Percentiles rank a stretch among this genome's conserved stretches.
phyloP scores from a whole-genome alignment of 2,797 vertebrate species.

The Pachyuromys duprasi region DNA sequence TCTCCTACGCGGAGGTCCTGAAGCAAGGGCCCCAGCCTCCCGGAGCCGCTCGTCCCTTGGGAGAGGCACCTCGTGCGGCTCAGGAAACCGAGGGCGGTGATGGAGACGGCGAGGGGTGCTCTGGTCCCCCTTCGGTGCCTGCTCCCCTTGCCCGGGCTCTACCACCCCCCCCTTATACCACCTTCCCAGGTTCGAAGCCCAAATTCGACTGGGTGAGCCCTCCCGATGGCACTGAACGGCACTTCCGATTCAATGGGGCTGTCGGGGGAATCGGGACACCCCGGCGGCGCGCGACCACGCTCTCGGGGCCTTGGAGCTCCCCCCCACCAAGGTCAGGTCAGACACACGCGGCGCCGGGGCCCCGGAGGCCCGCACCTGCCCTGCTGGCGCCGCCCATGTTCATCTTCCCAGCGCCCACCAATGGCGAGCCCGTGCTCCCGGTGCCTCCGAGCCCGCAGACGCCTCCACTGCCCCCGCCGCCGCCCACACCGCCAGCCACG shows the following conservation, averaged over 20 bases:
- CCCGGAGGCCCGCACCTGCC: constrained; percentile 18
- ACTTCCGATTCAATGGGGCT: constrained; percentile 74
- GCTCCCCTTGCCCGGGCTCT: constrained; percentile 35
- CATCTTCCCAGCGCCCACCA: constrained; percentile 74
- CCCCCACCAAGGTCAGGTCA: constrained; percentile 1
- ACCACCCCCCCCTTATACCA: constrained; percentile 64
- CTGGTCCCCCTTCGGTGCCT: neutral
- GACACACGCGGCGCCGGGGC: neutral
- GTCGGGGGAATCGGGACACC: constrained; percentile 61
- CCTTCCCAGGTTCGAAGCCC: constrained; percentile 74
- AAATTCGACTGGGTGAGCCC: constrained; percentile 78
- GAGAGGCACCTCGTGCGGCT: neutral
- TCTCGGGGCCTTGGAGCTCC: constrained; percentile 71
- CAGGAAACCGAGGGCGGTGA: constrained; percentile 73
- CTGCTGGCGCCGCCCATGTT: constrained; percentile 65
- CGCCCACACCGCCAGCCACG: constrained; percentile 39
- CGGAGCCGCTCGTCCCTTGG: constrained; percentile 23
- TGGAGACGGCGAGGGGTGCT: constrained; percentile 70
- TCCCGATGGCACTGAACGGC: constrained; percentile 65
- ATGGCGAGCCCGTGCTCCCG: constrained; percentile 34
- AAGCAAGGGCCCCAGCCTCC: constrained; percentile 77
- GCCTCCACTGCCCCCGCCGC: constrained; percentile 13
- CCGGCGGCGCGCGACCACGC: constrained; percentile 40
- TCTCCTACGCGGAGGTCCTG: constrained; percentile 81
- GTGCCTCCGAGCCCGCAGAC: neutral